Evolutionary conservation across 1,140 invertebrate species (phyloP), one percentile per base, ranked within the genome.

Genomic region (Drosophila watanabei): DNA sequence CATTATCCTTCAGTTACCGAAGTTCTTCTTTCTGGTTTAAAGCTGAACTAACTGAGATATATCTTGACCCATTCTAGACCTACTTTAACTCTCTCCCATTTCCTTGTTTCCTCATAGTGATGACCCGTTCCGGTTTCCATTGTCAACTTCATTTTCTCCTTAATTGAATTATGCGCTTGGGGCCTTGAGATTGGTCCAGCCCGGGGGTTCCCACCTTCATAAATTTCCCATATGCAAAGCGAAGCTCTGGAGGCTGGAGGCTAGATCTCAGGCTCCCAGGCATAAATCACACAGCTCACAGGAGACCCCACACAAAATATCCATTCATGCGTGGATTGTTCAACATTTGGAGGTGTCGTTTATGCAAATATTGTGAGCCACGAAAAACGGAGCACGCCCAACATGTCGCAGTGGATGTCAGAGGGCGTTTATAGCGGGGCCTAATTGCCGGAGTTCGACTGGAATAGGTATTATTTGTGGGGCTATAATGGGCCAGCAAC

Each of bases 291-390:
- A 57, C 10, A 14, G 46, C 76, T 64, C 46, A 68, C 60, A 61
- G 56, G 63, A 73, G 82, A 84, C 82, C 64, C 63, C 85, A 78
- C 80, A 78, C 65, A 80, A 43, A 69, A 73, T 51, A 63, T 61
- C 33, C 81, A 88, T 85, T 89, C 81, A 88, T 90, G 85, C 86
- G 85, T 88, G 86, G 85, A 84, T 64, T 52, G 77, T 88, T 68
- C 52, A 73, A 39, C 86, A 84, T 88, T 86, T 65, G 83, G 69
- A 88, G 85, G 85, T 88, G 85, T 88, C 86, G 82, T 85, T 88
- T 88, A 88, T 88, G 85, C 85, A 88, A 88, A 88, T 88, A 59
- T 51, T 57, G 35, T 39, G 20, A 57, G 65, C 72, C 57, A 69
- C 20, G n/a, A 56, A 62, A 37, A 41, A 37, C 28, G 37, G 32